phyloP scores from a whole-genome alignment of 1,140 invertebrate species.

The Amphibalanus amphitrite region DNA sequence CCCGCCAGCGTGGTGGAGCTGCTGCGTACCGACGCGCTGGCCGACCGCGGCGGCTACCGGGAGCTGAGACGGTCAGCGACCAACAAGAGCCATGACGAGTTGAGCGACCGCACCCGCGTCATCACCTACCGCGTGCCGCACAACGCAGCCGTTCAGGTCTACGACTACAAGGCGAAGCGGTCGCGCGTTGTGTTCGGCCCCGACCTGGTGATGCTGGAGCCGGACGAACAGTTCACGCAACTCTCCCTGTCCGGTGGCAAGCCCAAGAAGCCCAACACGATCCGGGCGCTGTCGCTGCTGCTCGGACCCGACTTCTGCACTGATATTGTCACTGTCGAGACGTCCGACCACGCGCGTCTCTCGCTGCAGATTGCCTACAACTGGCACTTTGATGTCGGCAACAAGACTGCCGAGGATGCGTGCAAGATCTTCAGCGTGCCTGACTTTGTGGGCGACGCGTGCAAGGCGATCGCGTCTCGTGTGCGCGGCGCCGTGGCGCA shows the following conservation, averaged over 20 bases:
- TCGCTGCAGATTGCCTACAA: slow-evolving; percentile 35
- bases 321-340: slow-evolving; percentile 34
- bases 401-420: slow-evolving; percentile 23
- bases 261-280: slow-evolving; percentile 33
- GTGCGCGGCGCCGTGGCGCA: slow-evolving; percentile 33
- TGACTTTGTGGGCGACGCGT: slow-evolving; percentile 36
- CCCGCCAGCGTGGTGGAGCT: slow-evolving; percentile 28
- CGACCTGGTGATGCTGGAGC: slow-evolving; percentile 36
- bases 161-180: slow-evolving; percentile 19
- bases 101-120: slow-evolving; percentile 25
- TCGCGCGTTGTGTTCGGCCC: slow-evolving; percentile 34
- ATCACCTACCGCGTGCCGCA: slow-evolving; percentile 35
- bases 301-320: slow-evolving; percentile 36
- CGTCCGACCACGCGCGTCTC: slow-evolving; percentile 34
- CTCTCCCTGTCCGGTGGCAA: slow-evolving; percentile 33
- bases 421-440: slow-evolving; percentile 34
- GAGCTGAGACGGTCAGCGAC: background rate
- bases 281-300: slow-evolving; percentile 32
- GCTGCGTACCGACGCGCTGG: slow-evolving; percentile 15
- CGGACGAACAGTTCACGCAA: slow-evolving; percentile 37
- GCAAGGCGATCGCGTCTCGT: slow-evolving; percentile 34
- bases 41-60: slow-evolving; percentile 10
- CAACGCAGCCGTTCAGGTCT: slow-evolving; percentile 37
- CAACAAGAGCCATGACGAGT: slow-evolving; percentile 9
- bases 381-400: slow-evolving; percentile 31